Base-by-base conservation (phyloP, 2,113 vertebrate genomes). In the Proterorhinus semilunaris region DNA sequence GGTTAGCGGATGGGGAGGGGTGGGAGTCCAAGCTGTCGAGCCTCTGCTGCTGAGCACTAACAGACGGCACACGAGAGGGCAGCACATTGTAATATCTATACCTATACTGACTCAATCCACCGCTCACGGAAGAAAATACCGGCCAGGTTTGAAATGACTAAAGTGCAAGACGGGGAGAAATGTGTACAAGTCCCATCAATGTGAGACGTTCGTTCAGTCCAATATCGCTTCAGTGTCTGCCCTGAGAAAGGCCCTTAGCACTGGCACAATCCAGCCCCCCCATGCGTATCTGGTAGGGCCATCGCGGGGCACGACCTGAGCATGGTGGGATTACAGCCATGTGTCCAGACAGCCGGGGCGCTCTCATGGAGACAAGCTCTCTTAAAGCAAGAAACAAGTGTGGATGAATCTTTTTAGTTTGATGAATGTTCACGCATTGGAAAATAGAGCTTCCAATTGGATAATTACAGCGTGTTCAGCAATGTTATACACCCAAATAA, bases 141-240 rank as follows among this genome's bases (percentile, higher is more conserved):
- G 54, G 11, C 1, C 10, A 42, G 58, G 68, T 66, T 27, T 52
- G 54, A 27, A 72, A 76, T 61, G 62, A 76, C 49, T 46, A 21
- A 65, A 53, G 54, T 68, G 50, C 36, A 0, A 58, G 59, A 68
- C 45, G 48, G 75, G 76, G 71, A 61, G 10, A 61, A 77, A 9
- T 44, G 43, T 10, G 51, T 44, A 36, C 27, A 44, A 43, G 15
- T 0, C 21, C 65, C 69, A 63, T 71, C 27, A 70, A 70, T 58
- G 8, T 4, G 44, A 55, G 52, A 52, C 45, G 11, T 44, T 58
- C 46, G n/a, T 59, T 0, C 45, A 54, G 47, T 11, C 42, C 17
- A 45, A 67, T 67, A 53, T 48, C 58, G 55, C 49, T 42, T 59
- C 15, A 52, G 9, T 36, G 57, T 52, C 6, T 52, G 17, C 47